Conservation (phyloP, 2,113 vertebrate genomes). For the Thalassarche chlororhynchos region DNA sequence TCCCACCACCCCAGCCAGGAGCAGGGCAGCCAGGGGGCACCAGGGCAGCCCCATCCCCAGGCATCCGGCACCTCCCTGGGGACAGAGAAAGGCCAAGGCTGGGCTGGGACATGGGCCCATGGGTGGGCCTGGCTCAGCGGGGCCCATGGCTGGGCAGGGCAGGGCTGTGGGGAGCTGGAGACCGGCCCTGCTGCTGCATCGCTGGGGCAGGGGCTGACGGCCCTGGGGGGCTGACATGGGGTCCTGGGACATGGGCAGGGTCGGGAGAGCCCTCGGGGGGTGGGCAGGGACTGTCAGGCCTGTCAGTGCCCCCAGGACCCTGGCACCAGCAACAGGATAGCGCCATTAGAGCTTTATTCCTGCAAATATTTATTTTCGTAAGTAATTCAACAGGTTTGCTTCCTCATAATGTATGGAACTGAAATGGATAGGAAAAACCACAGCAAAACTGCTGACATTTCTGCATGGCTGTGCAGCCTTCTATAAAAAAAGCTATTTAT, state of each 20-base stretch:
- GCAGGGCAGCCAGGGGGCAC: neutral
- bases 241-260: rapidly evolving
- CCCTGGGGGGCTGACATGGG: neutral
- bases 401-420: neutral
- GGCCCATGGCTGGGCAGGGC: rapidly evolving
- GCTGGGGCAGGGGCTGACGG: neutral
- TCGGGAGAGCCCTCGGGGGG: rapidly evolving
- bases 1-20: neutral
- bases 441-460: slow-evolving; percentile 35
- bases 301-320: rapidly evolving
- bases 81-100: no score
- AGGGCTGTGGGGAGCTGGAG: neutral
- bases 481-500: slow-evolving; percentile 33
- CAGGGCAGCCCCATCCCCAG: rapidly evolving
- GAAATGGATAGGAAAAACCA: slow-evolving; percentile 5
- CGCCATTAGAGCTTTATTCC: neutral
- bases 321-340: neutral
- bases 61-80: rapidly evolving
- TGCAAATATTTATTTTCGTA: neutral
- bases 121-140: rapidly evolving
- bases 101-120: rapidly evolving
- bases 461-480: slow-evolving; percentile 12
- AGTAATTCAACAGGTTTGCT: neutral
- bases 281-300: neutral
- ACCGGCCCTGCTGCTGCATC: rapidly evolving